Evolutionary conservation across 37 sponge, comb jelly and placozoan species (phyloP).

Genomic region (Ianthella basta): DNA sequence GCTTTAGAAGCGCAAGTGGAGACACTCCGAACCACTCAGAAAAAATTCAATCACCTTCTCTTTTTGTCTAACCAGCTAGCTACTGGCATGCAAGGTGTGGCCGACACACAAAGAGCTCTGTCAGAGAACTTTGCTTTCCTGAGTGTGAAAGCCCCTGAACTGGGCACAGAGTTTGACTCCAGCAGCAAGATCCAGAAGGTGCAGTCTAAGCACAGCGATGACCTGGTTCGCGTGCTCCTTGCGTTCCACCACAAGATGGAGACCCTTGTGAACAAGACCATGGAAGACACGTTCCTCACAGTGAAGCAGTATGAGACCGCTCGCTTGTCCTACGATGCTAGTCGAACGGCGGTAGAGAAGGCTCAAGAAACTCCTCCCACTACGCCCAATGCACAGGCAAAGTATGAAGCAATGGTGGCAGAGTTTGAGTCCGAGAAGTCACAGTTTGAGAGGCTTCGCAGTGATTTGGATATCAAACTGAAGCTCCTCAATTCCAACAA

Average conservation of each 20-base stretch:
- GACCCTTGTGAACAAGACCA: slow-evolving; percentile 85
- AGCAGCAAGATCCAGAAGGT: slow-evolving; percentile 85
- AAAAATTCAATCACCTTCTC: slow-evolving; percentile 75
- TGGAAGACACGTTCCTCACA: slow-evolving; percentile 89
- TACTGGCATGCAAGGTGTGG: slow-evolving; percentile 51
- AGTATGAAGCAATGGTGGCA: slow-evolving; percentile 40
- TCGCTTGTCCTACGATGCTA: slow-evolving; percentile 86
- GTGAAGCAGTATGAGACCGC: slow-evolving; percentile 85
- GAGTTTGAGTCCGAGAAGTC: slow-evolving; percentile 81
- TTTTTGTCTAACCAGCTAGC: slow-evolving; percentile 55
- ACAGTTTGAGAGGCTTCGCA: slow-evolving; percentile 79
- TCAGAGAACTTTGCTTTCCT: slow-evolving; percentile 92
- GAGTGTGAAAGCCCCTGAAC: slow-evolving; percentile 73
- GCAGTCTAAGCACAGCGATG: slow-evolving; percentile 71
- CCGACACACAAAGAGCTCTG: slow-evolving; percentile 77
- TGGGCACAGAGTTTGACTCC: slow-evolving; percentile 76
- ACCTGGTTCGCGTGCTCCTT: slow-evolving; percentile 61
- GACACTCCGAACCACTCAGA: slow-evolving; percentile 78
- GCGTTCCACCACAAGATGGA: slow-evolving; percentile 67
- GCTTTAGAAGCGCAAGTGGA: slow-evolving; percentile 66
- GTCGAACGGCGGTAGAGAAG: slow-evolving; percentile 75
- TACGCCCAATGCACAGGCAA: slow-evolving; percentile 43
- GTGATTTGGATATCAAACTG: slow-evolving; percentile 88
- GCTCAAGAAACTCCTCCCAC: slow-evolving; percentile 25
- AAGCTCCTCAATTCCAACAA: slow-evolving; percentile 92